A percentile compares a stretch with the other conserved stretches of the same genome.
These are phyloP conservation scores for Athalia rosae DNA, from an alignment of 2,888 invertebrate genomes.

Conservation along the genomic window DNA sequence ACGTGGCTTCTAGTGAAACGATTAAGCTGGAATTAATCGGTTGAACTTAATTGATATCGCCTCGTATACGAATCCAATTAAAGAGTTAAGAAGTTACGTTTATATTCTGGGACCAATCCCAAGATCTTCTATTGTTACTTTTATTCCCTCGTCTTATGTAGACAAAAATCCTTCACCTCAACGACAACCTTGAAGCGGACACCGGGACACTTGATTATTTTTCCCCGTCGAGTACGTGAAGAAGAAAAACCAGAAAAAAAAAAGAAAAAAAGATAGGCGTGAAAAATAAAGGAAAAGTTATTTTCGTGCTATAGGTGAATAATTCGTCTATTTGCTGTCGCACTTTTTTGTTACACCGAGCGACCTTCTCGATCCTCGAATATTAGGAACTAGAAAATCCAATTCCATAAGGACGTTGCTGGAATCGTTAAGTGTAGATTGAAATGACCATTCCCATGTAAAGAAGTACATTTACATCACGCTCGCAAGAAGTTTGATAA, in stretches of 20 bases:
- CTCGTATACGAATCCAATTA: conserved; percentile 5
- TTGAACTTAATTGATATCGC: conserved; percentile 14
- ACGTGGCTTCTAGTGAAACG: too few species aligned
- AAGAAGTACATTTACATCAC: too few species aligned
- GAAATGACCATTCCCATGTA: too few species aligned
- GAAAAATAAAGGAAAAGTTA: conserved; percentile 4
- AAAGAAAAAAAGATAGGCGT: conserved; percentile 12
- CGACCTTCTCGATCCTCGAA: neutral
- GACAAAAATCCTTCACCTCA: conserved; percentile 38
- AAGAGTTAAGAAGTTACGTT: neutral
- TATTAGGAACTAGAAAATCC: neutral
- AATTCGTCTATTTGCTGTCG: neutral
- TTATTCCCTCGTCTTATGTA: neutral
- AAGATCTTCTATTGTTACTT: conserved; percentile 17
- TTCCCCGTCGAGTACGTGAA: neutral
- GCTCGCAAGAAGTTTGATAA: too few species aligned
- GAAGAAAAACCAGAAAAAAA: neutral
- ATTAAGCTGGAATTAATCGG: neutral
- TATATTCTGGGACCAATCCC: conserved; percentile 19
- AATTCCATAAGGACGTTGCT: neutral
- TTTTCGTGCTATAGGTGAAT: conserved; percentile 7
- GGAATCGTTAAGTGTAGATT: too few species aligned
- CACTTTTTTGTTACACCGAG: neutral
- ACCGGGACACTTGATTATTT: conserved; percentile 18
- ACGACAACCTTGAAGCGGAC: conserved; percentile 31